phyloP scores from a whole-genome alignment of 2,888 invertebrate species.

The Crossocerus cetratus region DNA sequence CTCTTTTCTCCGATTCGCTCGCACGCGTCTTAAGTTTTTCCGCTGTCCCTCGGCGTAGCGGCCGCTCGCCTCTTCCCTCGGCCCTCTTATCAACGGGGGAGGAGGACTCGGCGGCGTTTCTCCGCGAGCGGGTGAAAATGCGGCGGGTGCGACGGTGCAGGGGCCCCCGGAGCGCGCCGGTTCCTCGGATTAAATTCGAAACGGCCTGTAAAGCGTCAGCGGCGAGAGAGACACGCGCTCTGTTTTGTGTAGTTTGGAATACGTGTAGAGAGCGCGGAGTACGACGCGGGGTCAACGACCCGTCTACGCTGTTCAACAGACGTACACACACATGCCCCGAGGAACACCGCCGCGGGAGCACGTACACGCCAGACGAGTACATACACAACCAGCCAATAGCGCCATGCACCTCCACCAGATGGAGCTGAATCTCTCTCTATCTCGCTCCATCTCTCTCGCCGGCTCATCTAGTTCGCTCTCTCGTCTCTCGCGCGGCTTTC shows the following conservation, averaged over 20 bases:
- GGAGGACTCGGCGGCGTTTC: slow-evolving; percentile 24
- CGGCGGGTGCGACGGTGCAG: slow-evolving; percentile 48
- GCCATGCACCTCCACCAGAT: slow-evolving; percentile 68
- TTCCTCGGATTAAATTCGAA: slow-evolving; percentile 67
- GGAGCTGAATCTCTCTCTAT: slow-evolving; percentile 61
- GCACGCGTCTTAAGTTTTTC: slow-evolving; percentile 48
- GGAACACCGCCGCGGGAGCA: neutral
- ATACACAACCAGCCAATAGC: slow-evolving; percentile 59
- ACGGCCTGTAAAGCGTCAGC: slow-evolving; percentile 59
- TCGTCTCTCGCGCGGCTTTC: slow-evolving; percentile 7
- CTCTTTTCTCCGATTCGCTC: slow-evolving; percentile 13
- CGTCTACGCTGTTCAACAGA: slow-evolving; percentile 67
- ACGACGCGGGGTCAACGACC: slow-evolving; percentile 73
- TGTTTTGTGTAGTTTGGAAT: slow-evolving; percentile 72
- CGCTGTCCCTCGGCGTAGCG: neutral
- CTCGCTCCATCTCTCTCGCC: slow-evolving; percentile 39
- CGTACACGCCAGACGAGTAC: slow-evolving; percentile 1
- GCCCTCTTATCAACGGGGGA: neutral
- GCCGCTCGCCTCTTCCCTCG: neutral
- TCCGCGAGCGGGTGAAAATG: slow-evolving; percentile 21
- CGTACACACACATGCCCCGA: slow-evolving; percentile 12
- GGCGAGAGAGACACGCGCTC: slow-evolving; percentile 54
- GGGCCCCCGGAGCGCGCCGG: slow-evolving; percentile 25
- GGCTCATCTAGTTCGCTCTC: slow-evolving; percentile 14
- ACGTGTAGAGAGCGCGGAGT: slow-evolving; percentile 67